Conservation (phyloP, 2,888 invertebrate genomes). For the Agrilus cyanescens region DNA sequence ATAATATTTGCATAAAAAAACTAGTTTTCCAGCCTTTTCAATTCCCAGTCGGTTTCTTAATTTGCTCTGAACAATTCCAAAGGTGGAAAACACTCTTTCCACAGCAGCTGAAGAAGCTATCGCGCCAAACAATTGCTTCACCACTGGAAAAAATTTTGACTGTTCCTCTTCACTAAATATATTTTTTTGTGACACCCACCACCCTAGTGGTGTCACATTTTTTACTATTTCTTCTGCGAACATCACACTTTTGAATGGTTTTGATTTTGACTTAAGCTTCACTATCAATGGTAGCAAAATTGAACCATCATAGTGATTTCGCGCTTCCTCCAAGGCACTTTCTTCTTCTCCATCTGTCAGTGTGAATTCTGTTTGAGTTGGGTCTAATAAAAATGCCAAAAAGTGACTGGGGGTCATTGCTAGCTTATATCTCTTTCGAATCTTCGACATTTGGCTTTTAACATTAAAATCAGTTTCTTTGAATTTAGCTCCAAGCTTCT, state of each 20-base stretch:
- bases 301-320: conserved; percentile 1
- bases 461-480: neutral
- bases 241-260: too few relatives aligned
- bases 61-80: conserved; percentile 3
- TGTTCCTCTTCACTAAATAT: neutral
- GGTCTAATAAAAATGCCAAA: conserved; percentile 1
- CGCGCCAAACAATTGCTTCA: conserved; percentile 1
- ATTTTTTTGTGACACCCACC: conserved; percentile 3
- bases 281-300: conserved; percentile 3
- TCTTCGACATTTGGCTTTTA: conserved; percentile 1
- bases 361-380: conserved; percentile 2
- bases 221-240: too few relatives aligned
- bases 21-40: too few relatives aligned
- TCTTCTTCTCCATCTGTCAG: conserved; percentile 1
- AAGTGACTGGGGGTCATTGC: conserved; percentile 5
- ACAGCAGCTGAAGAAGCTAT: conserved; percentile 1
- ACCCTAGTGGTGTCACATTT: neutral
- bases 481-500: neutral
- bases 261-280: conserved; percentile 3
- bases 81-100: conserved; percentile 5
- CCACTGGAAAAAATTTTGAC: neutral
- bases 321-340: neutral
- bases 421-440: conserved; percentile 2
- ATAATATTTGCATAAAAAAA: too few relatives aligned
- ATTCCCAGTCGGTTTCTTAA: conserved; percentile 1